Base-by-base conservation (phyloP, 2,888 invertebrate genomes). In the Unio delphinus region DNA sequence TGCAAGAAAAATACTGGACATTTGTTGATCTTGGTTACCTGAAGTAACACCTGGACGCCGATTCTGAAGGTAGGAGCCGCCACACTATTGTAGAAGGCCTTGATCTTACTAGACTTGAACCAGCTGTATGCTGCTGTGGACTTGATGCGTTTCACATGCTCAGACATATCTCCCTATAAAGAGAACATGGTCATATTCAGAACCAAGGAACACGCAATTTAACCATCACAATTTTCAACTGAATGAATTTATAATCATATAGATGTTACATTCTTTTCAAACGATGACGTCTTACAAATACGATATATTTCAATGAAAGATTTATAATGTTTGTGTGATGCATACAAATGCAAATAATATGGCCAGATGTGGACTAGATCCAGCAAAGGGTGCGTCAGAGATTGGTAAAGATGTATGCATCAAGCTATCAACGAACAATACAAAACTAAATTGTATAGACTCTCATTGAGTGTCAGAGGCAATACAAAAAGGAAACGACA, bases 11-110 rank as follows among this genome's bases (percentile, higher is more conserved):
- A n/a, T 15, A 59, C 26, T 18, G 15, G 2, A 45, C 15, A 15
- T 45, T 11, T 15, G 8, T 45, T 45, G 45, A 3, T 45, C 45
- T 45, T 11, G 45, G 15, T 69, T 23, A 96, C 94, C 92, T 96
- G 96, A 91, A 97, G 92, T 23, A 98, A 91, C 0, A 96, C 94
- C 73, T 94, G 93, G 4, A 94, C 94, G 30, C 97, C 98, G 30
- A 82, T 79, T 61, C 91, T 82, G 62, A 92, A 85, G 54, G 84
- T 88, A 5, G 87, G 79, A n/a, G 90, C 87, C 34, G 89, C 89
- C 4, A 91, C 85, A 30, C 86, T 86, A 17, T 94, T 93, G 91
- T 98, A 99, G 92, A 99, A 99, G 0, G 95, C 95, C 91, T 96
- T 97, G 65, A 98, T 93, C 90, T 95, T 95, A 81, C 96, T 94